Conservation (phyloP, 2,113 vertebrate genomes). For the Muntiacus muntjak region DNA sequence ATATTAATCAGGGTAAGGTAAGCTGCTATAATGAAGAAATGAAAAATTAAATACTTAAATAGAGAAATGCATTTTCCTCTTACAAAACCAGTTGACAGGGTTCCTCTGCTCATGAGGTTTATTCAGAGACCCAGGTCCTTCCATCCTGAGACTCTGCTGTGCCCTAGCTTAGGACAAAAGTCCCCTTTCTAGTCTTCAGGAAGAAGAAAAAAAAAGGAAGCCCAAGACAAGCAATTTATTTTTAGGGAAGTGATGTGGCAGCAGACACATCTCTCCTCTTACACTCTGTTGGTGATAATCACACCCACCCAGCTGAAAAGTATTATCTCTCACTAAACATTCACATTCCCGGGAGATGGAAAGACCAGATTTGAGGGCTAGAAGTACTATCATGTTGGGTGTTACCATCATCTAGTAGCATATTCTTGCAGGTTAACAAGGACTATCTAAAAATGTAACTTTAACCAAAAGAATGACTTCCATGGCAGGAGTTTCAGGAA, state of each 20-base stretch:
- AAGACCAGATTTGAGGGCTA: neutral
- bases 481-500: neutral
- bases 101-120: neutral
- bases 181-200: neutral
- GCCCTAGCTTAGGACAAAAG: neutral
- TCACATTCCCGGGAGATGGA: neutral
- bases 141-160: neutral
- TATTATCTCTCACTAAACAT: neutral
- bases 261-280: neutral
- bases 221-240: neutral
- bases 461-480: neutral
- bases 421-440: neutral
- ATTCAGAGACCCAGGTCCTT: neutral
- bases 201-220: neutral
- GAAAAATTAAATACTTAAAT: neutral
- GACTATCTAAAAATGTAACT: neutral
- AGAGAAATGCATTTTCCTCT: neutral
- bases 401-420: neutral
- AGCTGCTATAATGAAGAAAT: neutral
- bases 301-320: neutral
- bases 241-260: neutral
- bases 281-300: neutral
- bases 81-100: neutral
- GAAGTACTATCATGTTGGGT: neutral
- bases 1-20: neutral